Base-by-base conservation (phyloP, 2,113 vertebrate genomes). In the Porphyrio hochstetteri region DNA sequence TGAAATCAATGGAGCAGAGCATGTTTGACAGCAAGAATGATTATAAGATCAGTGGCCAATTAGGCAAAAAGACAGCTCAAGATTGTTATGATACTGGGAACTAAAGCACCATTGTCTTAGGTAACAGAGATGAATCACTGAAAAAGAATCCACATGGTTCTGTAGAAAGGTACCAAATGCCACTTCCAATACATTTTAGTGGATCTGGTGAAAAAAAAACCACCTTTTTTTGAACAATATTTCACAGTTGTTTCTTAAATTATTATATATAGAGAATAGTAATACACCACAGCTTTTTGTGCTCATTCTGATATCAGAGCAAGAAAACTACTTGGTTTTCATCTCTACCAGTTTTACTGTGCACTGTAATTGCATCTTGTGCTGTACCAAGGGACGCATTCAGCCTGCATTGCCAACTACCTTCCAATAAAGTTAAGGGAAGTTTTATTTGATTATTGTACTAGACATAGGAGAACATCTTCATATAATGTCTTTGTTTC, bases 61-160 rank as follows among this genome's bases (percentile, higher is more conserved):
- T 95, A 97, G 69, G 93, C 80, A 95, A 94, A 93, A 93, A 93
- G 65, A 84, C 79, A 90, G 65, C 69, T 92, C 69, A 92, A 78
- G 86, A 92, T 28, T 82, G 29, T 81, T 90, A 93, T 40, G 67
- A 88, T 93, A 60, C 44, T 81, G 60, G 69, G 60, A 93, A 68
- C 60, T 75, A 77, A 86, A 92, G n/a, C 60, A 63, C 11, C 76
- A 20, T 31, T 63, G 83, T 90, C 76, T 92, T 84, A 84, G 67
- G 57, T 59, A 92, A 71, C 61, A 71, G 68, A 85, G 61, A 82
- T 69, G 63, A 95, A 90, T 65, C 74, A 64, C 59, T 65, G 83
- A 68, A 81, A 74, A 81, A 79, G 48, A 89, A 81, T 81, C 79
- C 46, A 48, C 29, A 12, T 28, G 35, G 48, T 46, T 88, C 55